Base-by-base conservation (phyloP, 2,888 invertebrate species). In the Agriopis aurantiaria region DNA sequence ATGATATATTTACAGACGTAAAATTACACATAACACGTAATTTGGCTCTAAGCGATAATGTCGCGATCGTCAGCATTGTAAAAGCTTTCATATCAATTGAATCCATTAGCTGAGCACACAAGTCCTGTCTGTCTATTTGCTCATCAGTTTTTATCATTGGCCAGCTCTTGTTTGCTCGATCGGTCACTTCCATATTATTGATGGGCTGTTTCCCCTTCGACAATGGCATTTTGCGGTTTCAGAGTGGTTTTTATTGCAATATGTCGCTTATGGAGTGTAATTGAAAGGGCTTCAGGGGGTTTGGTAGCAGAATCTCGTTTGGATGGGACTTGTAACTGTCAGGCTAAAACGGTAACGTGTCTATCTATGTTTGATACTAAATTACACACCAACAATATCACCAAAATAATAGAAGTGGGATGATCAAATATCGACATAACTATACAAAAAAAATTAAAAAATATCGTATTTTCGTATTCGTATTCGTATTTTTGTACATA, bases 1-100 rank as follows among this genome's bases (percentile, higher is more conserved):
- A 46, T 61, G 17, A 46, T 60, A 43, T 43, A 53, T 53, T 51
- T 49, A 70, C 68, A 69, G 46, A 60, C 49, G 65, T 71, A 69
- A 73, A 73, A 71, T 73, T 64, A 68, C 58, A 60, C 60, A 55
- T 58, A 71, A 53, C 53, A 49, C 43, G 53, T 70, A 70, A 69
- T 71, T 71, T 59, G 63, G 63, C 49, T 51, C 33, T 53, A 59
- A 76, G 78, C 82, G 89, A 89, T 90, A 91, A 89, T 88, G 90
- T 88, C 85, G 80, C 82, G 79, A 72, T 87, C 86, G 89, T 88
- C 89, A 91, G 90, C 88, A 92, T 88, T 92, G 90, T 93, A 90
- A 94, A 94, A 94, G 94, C 94, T 93, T 94, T 93, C 89, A 91
- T 94, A 94, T 94, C 94, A 93, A 93, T 93, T 93, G 93, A 94